A percentile compares a stretch with the other conserved stretches of the same genome.
Conservation (phyloP, 2,888 invertebrate genomes). For the Pristionchus arcanus region DNA sequence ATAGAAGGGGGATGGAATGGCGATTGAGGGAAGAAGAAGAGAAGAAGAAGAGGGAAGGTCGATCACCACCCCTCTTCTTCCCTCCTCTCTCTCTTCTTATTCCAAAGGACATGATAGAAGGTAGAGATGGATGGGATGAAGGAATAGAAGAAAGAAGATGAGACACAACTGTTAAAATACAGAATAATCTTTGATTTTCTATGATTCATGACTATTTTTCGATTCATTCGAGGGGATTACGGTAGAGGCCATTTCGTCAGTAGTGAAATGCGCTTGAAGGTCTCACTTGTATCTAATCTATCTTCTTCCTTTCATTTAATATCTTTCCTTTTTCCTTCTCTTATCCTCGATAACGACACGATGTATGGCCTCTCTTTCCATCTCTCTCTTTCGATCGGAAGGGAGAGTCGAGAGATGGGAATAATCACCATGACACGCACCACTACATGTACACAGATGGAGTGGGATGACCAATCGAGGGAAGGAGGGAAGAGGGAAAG, state of each 20-base stretch:
- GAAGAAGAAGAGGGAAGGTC: conserved; percentile 33
- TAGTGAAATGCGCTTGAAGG: neutral
- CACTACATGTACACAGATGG: conserved; percentile 36
- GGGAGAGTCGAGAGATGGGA: conserved; percentile 46
- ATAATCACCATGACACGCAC: conserved; percentile 45
- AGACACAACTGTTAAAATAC: neutral
- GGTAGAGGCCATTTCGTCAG: neutral
- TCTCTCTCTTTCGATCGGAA: conserved; percentile 20
- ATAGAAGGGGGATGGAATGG: neutral
- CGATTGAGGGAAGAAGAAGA: neutral
- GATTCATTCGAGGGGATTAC: neutral
- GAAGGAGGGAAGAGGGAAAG: neutral
- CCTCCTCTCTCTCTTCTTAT: neutral
- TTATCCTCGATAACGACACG: conserved; percentile 25
- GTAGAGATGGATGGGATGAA: conserved; percentile 9
- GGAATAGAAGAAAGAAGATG: neutral
- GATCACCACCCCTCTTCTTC: neutral
- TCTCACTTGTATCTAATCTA: neutral
- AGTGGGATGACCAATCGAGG: neutral
- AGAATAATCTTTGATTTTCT: neutral
- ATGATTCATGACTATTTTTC: neutral
- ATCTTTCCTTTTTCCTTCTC: neutral
- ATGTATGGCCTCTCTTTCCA: conserved; percentile 11
- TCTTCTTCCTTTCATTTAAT: neutral
- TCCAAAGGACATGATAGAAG: conserved; percentile 17